Evolutionary conservation across 2,888 invertebrate species (phyloP).

Genomic region (Drosophila paucipuncta): DNA sequence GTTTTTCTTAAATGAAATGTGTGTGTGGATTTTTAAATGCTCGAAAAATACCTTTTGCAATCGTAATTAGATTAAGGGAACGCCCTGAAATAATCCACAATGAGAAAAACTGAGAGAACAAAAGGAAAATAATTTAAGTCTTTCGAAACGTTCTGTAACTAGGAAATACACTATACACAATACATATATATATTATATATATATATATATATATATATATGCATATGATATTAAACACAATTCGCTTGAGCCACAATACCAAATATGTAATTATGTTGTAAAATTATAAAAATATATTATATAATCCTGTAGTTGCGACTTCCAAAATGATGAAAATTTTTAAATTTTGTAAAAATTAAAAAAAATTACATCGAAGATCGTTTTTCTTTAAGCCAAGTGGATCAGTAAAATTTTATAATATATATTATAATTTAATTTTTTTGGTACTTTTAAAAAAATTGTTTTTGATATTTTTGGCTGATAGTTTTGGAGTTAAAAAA

Average conservation of each 20-base stretch:
- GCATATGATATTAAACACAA: neutral
- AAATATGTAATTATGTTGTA: neutral
- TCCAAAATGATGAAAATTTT: neutral
- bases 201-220: neutral
- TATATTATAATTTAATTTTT: neutral
- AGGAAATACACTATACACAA: neutral
- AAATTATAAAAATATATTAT: neutral
- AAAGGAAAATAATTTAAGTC: neutral
- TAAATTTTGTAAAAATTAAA: neutral
- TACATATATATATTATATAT: no score
- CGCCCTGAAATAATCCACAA: constrained; percentile 32
- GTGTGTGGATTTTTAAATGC: constrained; percentile 29
- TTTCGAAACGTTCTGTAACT: no score
- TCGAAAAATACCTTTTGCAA: constrained; percentile 42
- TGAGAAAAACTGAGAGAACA: neutral
- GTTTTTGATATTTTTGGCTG: neutral
- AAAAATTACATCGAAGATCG: neutral
- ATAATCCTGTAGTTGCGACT: neutral
- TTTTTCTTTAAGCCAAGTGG: no score
- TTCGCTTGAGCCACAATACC: neutral
- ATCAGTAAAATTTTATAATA: neutral
- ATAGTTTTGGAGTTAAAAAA: neutral
- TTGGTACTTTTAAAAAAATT: neutral
- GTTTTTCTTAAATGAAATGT: constrained; percentile 21
- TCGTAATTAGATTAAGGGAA: neutral